Percentiles rank a stretch among this genome's conserved stretches.
These are phyloP conservation scores for Chaetogeoica ovagalla DNA, from an alignment of 2,888 invertebrate genomes.

Conservation along the genomic window DNA sequence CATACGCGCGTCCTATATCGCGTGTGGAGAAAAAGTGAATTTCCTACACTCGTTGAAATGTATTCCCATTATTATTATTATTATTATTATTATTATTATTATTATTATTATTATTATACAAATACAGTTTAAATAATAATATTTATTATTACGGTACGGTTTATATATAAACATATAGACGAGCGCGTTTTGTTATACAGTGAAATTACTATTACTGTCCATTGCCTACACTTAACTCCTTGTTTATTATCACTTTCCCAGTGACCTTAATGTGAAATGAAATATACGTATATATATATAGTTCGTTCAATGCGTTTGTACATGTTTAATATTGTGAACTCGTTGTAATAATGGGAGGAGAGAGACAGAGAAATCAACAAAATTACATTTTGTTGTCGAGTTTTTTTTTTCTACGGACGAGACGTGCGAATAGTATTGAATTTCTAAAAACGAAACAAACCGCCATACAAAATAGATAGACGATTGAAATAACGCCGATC, in stretches of 20 bases:
- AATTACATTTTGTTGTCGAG: slow-evolving; percentile 19
- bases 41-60: too few species aligned
- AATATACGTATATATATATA: background rate
- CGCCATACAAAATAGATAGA: too few species aligned
- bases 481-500: too few species aligned
- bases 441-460: background rate
- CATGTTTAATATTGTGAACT: background rate
- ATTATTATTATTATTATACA: too few species aligned
- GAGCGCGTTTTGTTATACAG: background rate
- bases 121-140: too few species aligned
- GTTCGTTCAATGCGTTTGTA: background rate
- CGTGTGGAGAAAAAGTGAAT: too few species aligned
- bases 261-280: slow-evolving; percentile 46
- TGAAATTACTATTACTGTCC: slow-evolving; percentile 21
- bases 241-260: slow-evolving; percentile 50
- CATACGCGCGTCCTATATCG: too few species aligned
- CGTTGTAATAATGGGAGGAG: background rate
- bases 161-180: background rate
- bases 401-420: slow-evolving; percentile 5
- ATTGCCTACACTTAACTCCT: slow-evolving; percentile 46
- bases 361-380: slow-evolving; percentile 37
- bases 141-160: too few species aligned
- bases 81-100: too few species aligned
- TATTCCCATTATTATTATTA: too few species aligned
- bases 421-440: background rate